phyloP scores from a whole-genome alignment of 2,113 vertebrate genomes.

The Hirundichthys speculiger region DNA sequence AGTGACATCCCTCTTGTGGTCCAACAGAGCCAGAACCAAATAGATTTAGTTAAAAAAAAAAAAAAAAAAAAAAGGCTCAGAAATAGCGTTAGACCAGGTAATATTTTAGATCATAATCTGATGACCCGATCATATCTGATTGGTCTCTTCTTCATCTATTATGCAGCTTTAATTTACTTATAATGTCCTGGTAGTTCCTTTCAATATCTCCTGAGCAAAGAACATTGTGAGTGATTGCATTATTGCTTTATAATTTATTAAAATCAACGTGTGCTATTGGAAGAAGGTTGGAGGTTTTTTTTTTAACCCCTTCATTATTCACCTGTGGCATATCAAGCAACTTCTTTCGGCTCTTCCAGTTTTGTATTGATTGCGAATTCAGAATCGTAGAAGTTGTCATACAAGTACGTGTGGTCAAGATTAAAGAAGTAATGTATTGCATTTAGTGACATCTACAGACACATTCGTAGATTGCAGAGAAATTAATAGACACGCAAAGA shows the following conservation, averaged over 20 bases:
- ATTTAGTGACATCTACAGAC: too few relatives aligned
- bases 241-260: conserved; percentile 63
- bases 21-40: too few relatives aligned
- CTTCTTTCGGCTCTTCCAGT: not conserved
- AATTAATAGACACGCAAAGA: too few relatives aligned
- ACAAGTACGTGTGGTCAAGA: too few relatives aligned
- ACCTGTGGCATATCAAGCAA: not conserved
- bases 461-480: too few relatives aligned
- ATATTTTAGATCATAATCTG: not conserved
- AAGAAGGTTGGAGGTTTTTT: not conserved
- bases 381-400: too few relatives aligned
- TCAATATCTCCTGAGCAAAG: conserved; percentile 54
- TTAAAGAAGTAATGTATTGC: too few relatives aligned
- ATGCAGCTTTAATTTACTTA: conserved; percentile 53
- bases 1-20: too few relatives aligned
- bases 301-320: too few relatives aligned
- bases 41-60: too few relatives aligned
- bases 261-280: conserved; percentile 22
- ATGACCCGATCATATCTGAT: not conserved
- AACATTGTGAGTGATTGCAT: conserved; percentile 11
- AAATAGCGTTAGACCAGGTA: too few relatives aligned
- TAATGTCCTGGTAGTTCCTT: conserved; percentile 35
- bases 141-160: conserved; percentile 44
- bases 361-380: not conserved
- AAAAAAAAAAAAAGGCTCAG: too few relatives aligned